Base-by-base conservation (phyloP, 2,888 invertebrate genomes). In the Emmelina monodactyla region DNA sequence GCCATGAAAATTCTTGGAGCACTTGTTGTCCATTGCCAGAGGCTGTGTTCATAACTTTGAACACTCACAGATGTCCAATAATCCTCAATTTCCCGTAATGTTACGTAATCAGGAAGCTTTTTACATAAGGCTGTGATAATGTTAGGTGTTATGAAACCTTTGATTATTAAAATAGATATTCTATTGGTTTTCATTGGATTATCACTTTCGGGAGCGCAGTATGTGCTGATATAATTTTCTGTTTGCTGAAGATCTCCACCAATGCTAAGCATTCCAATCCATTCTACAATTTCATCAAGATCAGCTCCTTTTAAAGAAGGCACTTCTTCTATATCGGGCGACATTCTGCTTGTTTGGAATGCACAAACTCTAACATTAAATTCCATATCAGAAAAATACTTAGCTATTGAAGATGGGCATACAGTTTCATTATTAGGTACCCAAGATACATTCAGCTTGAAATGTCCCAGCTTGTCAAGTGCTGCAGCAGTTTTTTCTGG, bases 371-470 rank as follows among this genome's bases (percentile, higher is more conserved):
- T 41, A 2, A 75, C 62, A 33, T 35, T 43, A 9, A 67, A 42
- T 31, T 58, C 45, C 45, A 49, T 58, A 10, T 70, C 65, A 46
- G 50, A 46, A 34, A 79, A 75, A 46, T 75, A 78, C 43, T 71
- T 76, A 7, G 76, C 79, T 39, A 79, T 49, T 2, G 76, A 70
- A 2, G 78, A 79, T 11, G 76, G 78, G 34, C 78, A 76, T 2
- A 76, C 44, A 32, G 59, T 47, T 32, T 64, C 62, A 31, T 55
- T 43, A 31, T 50, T 46, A 1, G 79, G 71, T 34, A 67, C 63
- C 79, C 79, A 79, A 13, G 42, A 42, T 25, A 79, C 32, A 31
- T 53, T 42, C 32, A 72, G 68, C 42, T 75, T 54, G 19, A 69
- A 66, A 3, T 30, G 25, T 33, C 64, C 63, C 3, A 78, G 37